Evolutionary conservation across 1,140 invertebrate genomes (phyloP), one percentile per base, ranked within the genome.

Genomic region (Mesaphorura yosii): DNA sequence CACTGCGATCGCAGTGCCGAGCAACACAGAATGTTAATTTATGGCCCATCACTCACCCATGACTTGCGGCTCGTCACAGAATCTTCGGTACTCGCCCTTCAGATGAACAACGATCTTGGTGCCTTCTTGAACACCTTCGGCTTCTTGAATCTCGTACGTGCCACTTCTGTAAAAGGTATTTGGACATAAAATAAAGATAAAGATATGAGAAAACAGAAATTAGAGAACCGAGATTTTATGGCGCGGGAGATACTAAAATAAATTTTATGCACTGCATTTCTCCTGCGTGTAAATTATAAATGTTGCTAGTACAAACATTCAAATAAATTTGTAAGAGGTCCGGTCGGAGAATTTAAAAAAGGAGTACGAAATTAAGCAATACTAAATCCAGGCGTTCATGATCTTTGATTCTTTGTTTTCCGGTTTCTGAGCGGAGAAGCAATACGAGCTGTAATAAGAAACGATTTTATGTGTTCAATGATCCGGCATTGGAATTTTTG

Each of bases 41-140:
- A n/a, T n/a, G n/a, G 19, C 20, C n/a, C 17, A 40, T 39, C 57
- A 60, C 66, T 64, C 65, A 86, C 83, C 75, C 73, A 81, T 80
- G 34, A 97, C 81, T 19, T 76, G 79, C 10, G 83, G 76, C 59
- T 94, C 88, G 69, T 94, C 86, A 49, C 87, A 76, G 73, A 86
- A 98, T 69, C 95, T 86, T 17, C 84, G 72, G 70, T 82, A 80
- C 62, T 93, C 89, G 1, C 78, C 71, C 72, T 90, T 91, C 37
- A 98, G 72, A 67, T 95, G 80, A 20, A 96, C 72, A 14, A 95
- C 79, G 64, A 98, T 94, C 76, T 91, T 93, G 2, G 92, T 96
- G 37, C 94, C 94, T 58, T 80, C 73, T 58, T 87, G 77, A 0
- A 92, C 86, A 52, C 79, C 80, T 42, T 88, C 80, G 14, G 82